Evolutionary conservation across 2,797 vertebrate genomes (phyloP).

Genomic region (Melanitta fusca): DNA sequence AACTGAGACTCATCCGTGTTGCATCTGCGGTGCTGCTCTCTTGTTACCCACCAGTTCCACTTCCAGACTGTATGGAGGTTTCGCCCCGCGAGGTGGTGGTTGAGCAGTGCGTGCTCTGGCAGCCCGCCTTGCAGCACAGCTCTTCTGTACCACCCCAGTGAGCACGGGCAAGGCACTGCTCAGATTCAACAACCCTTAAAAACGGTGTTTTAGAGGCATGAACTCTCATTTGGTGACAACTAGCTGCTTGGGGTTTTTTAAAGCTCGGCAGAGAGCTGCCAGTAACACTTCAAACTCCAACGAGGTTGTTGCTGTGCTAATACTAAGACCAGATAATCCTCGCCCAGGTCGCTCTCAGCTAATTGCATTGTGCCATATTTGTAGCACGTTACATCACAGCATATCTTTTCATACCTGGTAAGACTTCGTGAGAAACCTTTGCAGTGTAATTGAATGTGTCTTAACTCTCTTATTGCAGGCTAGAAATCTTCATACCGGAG

Average conservation of each 20-base stretch:
- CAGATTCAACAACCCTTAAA: not conserved
- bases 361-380: not conserved
- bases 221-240: not conserved
- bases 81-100: not conserved
- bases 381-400: not conserved
- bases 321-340: not conserved
- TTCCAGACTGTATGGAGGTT: not conserved
- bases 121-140: accelerated
- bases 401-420: not conserved
- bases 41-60: not conserved
- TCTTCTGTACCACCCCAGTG: not conserved
- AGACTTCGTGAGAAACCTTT: not conserved
- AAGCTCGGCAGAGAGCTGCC: not conserved
- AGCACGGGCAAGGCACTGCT: not conserved
- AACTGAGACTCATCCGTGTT: not conserved
- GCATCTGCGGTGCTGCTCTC: not conserved
- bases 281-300: not conserved
- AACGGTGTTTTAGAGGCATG: not conserved
- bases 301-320: not conserved
- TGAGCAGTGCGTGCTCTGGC: not conserved
- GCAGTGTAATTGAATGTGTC: not conserved
- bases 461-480: conserved; percentile 86
- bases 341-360: not conserved
- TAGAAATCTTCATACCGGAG: conserved; percentile 94
- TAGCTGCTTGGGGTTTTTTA: not conserved